Evolutionary conservation across 1,140 invertebrate genomes (phyloP).

Genomic region (Acromyrmex heyeri): DNA sequence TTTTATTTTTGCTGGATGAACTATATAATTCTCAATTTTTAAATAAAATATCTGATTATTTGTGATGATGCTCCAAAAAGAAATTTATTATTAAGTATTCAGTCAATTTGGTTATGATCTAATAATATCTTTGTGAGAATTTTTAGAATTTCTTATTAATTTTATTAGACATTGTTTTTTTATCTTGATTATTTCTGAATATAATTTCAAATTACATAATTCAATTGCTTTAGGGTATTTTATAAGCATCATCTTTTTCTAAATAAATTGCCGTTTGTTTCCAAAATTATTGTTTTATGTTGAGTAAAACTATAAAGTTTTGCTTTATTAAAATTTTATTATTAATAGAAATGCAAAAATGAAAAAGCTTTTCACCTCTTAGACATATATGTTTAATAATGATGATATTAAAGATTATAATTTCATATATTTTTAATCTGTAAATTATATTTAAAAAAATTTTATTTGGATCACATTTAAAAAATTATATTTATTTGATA

Average conservation of each 20-base stretch:
- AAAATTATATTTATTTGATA: neutral
- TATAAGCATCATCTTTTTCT: neutral
- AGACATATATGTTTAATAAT: neutral
- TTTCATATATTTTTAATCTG: neutral
- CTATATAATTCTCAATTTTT: neutral
- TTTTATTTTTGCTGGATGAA: neutral
- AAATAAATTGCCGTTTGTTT: neutral
- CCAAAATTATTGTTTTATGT: neutral
- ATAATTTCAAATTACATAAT: neutral
- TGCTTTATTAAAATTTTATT: neutral
- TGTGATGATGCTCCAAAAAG: neutral
- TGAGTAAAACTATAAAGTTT: neutral
- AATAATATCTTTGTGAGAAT: too few relatives aligned
- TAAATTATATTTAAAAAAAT: neutral
- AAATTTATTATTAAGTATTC: neutral
- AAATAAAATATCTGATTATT: neutral
- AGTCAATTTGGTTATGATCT: too few relatives aligned
- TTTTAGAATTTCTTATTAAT: neutral
- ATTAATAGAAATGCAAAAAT: neutral
- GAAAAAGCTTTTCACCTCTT: neutral
- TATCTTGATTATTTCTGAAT: neutral
- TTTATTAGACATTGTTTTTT: constrained; percentile 9
- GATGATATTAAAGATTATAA: neutral
- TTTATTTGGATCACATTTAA: constrained; percentile 5
- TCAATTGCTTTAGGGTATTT: neutral